Conservation (phyloP, 35 echinoderm and acorn worm species). For the Hemicentrotus pulcherrimus region DNA sequence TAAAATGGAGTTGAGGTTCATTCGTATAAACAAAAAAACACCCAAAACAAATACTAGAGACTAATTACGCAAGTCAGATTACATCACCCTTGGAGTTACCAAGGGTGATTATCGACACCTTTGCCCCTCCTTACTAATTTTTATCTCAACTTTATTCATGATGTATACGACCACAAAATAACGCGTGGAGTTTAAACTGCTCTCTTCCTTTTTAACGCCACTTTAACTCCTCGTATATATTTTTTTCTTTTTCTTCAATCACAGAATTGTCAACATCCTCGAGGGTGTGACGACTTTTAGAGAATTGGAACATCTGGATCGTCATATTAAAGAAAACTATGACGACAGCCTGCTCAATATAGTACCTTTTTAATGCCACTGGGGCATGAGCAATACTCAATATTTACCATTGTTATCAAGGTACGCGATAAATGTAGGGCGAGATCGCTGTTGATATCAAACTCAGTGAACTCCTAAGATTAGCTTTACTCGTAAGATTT, state of each 20-base stretch:
- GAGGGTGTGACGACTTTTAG: too few species aligned
- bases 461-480: background rate
- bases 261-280: background rate
- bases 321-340: too few species aligned
- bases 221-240: background rate
- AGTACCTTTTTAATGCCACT: background rate
- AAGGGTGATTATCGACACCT: background rate
- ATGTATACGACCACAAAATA: too few species aligned
- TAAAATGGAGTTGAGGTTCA: background rate
- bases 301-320: too few species aligned
- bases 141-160: too few species aligned
- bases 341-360: background rate
- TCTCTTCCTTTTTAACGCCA: too few species aligned
- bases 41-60: background rate
- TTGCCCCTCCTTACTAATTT: background rate
- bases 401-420: conserved; percentile 4
- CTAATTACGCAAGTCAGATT: background rate
- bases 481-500: background rate
- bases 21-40: background rate
- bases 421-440: background rate
- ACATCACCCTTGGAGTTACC: background rate
- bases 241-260: background rate
- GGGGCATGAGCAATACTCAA: background rate
- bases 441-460: background rate
- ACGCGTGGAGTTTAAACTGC: too few species aligned